Conservation (phyloP, 2,113 vertebrate species). For the Grantiella picta region DNA sequence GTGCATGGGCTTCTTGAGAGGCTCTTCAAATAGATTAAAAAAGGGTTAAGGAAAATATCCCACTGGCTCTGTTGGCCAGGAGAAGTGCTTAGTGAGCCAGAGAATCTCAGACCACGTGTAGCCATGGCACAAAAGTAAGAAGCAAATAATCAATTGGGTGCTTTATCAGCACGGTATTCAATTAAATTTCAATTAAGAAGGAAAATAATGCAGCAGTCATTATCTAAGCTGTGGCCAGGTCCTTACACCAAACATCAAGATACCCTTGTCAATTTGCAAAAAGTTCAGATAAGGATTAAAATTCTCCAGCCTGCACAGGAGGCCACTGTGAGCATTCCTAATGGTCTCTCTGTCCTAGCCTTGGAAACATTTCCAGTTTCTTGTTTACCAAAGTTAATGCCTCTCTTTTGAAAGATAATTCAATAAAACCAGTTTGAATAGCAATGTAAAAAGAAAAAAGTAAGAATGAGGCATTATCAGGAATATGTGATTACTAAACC, state of each 20-base stretch:
- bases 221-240: background rate
- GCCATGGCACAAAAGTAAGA: background rate
- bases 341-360: background rate
- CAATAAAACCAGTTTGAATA: background rate
- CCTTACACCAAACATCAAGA: conserved; percentile 24
- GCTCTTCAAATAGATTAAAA: background rate
- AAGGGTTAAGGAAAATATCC: background rate
- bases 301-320: background rate
- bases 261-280: background rate
- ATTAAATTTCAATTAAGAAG: conserved; percentile 59
- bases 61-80: background rate
- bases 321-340: background rate
- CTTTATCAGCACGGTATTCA: conserved; percentile 21
- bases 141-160: conserved; percentile 13
- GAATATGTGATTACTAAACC: background rate
- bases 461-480: background rate
- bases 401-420: background rate
- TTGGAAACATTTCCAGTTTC: background rate
- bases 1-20: background rate
- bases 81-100: background rate
- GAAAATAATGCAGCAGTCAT: conserved; percentile 34
- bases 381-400: background rate
- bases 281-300: background rate
- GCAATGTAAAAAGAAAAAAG: background rate
- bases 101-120: background rate